Evolutionary conservation across 2,797 vertebrate genomes (phyloP), one percentile per base, ranked within the genome.

Genomic region (Oryzias sinensis): DNA sequence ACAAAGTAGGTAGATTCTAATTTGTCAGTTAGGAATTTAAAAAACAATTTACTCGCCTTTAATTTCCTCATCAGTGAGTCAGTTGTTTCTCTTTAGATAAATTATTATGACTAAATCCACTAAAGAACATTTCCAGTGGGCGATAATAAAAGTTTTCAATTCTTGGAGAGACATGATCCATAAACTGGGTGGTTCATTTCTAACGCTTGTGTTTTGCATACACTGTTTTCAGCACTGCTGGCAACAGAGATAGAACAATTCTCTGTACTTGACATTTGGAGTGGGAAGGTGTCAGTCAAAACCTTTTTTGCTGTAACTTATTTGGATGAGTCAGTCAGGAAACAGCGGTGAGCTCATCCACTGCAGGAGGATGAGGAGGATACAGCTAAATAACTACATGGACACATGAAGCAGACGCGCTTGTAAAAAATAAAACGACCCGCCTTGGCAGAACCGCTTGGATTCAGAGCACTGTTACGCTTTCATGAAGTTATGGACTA

Each of bases 191-290:
- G 18, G 9, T 22, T 43, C 8, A 57, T 51, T 41, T 51, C 16
- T 48, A 14, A 33, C 47, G 49, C 59, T 53, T 27, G 25, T 16
- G 24, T 29, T 9, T 16, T 49, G 47, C 20, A 27, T 8, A 25
- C 20, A 43, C 33, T 57, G 14, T 54, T 74, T 60, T 67, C 42
- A 57, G 49, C 49, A 3, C 60, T 56, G 59, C 49, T 65, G 66
- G 53, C 50, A 41, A 69, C 29, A 62, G 62, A 63, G 53, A 69
- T 53, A 17, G 60, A 72, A 65, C 50, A 58, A 77, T 70, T 65
- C n/a, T 69, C 62, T 53, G 55, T 57, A 43, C 56, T 76, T 74
- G 56, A 70, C 25, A 73, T 77, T 64, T 55, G 69, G 65, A 68
- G 69, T 17, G 53, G 16, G 20, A 37, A 65, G 56, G 61, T 16